Evolutionary conservation across 2,888 invertebrate species (phyloP), one percentile per base, ranked within the genome.

Genomic region (Megastigmus dorsalis): DNA sequence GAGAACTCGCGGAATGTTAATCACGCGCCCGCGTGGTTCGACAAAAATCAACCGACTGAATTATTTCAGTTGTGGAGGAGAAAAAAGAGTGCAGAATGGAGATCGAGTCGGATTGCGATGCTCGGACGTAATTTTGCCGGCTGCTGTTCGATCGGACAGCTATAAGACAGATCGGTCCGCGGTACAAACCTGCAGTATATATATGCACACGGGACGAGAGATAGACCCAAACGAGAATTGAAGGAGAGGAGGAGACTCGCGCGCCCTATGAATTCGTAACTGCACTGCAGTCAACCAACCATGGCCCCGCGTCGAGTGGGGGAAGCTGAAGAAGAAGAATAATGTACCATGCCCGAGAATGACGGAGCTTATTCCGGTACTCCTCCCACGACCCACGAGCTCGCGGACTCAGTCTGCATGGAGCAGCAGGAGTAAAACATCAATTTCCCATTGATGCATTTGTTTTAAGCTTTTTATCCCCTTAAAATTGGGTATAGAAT

Each of bases 141-240:
- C n/a, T n/a, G n/a, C n/a, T n/a, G n/a, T n/a, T 57, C n/a, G 57
- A 57, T 57, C 57, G 23, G 23, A 23, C 38, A 57, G 23, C 38
- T n/a, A n/a, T 13, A 38, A 38, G 38, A 57, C 38, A 6, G 57
- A 57, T 57, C 57, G 57, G 57, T 57, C 38, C 7, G 36, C 36
- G 50, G 48, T n/a, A n/a, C n/a, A n/a, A n/a, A n/a, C n/a, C n/a
- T n/a, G n/a, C n/a, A n/a, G n/a, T n/a, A n/a, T n/a, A n/a, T n/a
- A n/a, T n/a, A n/a, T n/a, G 60, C 57, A 45, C 55, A 68, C 33
- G 50, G 57, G 70, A 41, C 54, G 77, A 54, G 23, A 38, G 23
- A 20, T 20, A 41, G 23, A n/a, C 10, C 10, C 6, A 9, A 13
- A 15, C 13, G 41, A 38, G 18, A 28, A 28, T 38, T 41, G 43